phyloP scores from a whole-genome alignment of 2,797 vertebrate genomes.

The Alca torda region DNA sequence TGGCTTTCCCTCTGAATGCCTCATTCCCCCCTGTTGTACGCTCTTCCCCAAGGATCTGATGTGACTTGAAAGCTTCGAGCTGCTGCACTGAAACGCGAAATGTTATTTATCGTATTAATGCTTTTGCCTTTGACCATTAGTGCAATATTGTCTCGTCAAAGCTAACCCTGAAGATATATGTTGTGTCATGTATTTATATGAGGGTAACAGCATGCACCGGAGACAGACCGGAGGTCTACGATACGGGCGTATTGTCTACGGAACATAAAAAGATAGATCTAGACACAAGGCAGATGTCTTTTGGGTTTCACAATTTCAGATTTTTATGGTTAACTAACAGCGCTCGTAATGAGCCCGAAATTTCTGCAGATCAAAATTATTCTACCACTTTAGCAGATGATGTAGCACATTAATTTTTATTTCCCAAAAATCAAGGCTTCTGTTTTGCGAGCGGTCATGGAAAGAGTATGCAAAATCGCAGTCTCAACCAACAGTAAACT shows the following conservation, averaged over 20 bases:
- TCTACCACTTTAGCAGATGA: neutral
- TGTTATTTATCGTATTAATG: neutral
- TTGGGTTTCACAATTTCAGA: neutral
- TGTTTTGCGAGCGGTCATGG: neutral
- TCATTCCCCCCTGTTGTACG: rapidly evolving
- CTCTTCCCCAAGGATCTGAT: neutral
- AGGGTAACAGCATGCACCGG: neutral
- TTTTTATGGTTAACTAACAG: neutral
- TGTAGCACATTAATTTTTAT: constrained; percentile 1
- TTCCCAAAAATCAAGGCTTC: neutral
- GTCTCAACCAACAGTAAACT: neutral
- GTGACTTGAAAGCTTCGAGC: neutral
- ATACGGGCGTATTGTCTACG: neutral
- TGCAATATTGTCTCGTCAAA: neutral
- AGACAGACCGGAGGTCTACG: neutral
- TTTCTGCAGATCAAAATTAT: neutral
- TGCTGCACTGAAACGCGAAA: neutral
- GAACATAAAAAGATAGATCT: neutral
- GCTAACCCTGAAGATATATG: neutral
- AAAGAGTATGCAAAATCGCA: neutral
- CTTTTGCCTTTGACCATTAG: neutral
- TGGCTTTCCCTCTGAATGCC: neutral
- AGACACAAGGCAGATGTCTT: neutral
- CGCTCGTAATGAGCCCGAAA: neutral
- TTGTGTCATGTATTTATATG: rapidly evolving